Conservation (phyloP, 2,888 invertebrate genomes). For the Parapristionchus giblindavisi region DNA sequence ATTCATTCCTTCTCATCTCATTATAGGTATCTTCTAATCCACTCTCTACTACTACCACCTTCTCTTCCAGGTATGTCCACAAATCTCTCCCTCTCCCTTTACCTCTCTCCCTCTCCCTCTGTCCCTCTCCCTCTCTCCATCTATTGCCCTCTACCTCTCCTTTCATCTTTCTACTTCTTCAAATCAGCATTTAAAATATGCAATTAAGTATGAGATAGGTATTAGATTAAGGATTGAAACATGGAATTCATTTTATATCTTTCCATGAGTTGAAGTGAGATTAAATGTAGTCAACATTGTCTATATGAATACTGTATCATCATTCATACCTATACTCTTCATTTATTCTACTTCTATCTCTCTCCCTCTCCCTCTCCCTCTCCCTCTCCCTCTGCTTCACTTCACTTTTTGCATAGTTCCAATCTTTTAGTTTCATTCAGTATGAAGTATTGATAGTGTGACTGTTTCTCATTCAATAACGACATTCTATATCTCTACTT, state of each 20-base stretch:
- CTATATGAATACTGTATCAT: no score
- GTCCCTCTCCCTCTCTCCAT: not conserved
- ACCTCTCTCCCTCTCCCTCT: slow-evolving; percentile 11
- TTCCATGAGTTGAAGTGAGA: not conserved
- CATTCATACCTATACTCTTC: no score
- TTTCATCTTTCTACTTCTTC: slow-evolving; percentile 21
- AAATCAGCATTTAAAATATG: slow-evolving; percentile 33
- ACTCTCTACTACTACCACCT: no score
- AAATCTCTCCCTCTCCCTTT: not conserved
- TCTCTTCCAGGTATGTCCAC: slow-evolving; percentile 26
- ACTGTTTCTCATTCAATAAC: no score
- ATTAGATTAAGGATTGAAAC: not conserved
- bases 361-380: not conserved
- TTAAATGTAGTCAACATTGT: no score
- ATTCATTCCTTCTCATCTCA: slow-evolving; percentile 20
- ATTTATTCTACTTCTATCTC: not conserved
- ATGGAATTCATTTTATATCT: not conserved
- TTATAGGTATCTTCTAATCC: slow-evolving; percentile 16
- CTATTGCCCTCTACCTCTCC: not conserved
- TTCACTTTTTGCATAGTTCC: slow-evolving; percentile 17
- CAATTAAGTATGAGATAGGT: not conserved
- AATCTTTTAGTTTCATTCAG: no score
- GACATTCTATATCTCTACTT: no score
- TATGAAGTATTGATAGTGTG: no score
- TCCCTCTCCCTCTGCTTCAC: not conserved